phyloP scores from a whole-genome alignment of 2,113 vertebrate genomes.

The Epinephelus lanceolatus region DNA sequence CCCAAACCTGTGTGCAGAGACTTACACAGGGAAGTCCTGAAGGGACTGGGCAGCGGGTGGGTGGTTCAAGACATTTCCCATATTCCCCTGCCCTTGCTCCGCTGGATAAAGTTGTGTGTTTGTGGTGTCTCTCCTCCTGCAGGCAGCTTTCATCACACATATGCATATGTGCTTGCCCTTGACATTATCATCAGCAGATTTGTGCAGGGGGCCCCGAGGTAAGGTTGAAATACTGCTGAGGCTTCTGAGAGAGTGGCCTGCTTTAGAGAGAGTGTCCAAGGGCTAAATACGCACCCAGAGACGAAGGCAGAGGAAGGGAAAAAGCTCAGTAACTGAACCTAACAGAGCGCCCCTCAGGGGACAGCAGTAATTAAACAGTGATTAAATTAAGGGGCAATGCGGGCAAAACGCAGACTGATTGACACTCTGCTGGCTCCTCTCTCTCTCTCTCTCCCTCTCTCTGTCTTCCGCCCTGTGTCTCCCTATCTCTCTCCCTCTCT shows the following conservation, averaged over 20 bases:
- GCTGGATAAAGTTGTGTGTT: slow-evolving; percentile 64
- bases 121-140: slow-evolving; percentile 59
- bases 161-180: slow-evolving; percentile 83
- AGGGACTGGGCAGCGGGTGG: not conserved
- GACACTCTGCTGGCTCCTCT: slow-evolving; percentile 70
- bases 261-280: slow-evolving; percentile 74
- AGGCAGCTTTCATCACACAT: slow-evolving; percentile 70
- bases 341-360: slow-evolving; percentile 77
- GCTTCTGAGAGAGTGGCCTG: slow-evolving; percentile 73
- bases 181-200: slow-evolving; percentile 85
- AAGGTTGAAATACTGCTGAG: slow-evolving; percentile 84
- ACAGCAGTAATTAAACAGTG: slow-evolving; percentile 86
- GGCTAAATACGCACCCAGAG: slow-evolving; percentile 75
- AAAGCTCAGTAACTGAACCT: slow-evolving; percentile 80
- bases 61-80: slow-evolving; percentile 18
- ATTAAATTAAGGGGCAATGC: slow-evolving; percentile 86
- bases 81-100: slow-evolving; percentile 51
- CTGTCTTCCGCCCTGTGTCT: not conserved
- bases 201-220: slow-evolving; percentile 75
- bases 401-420: slow-evolving; percentile 81
- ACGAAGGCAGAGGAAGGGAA: slow-evolving; percentile 60
- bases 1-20: slow-evolving; percentile 17
- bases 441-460: slow-evolving; percentile 34
- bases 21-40: not conserved
- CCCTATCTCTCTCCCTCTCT: slow-evolving; percentile 34